Base-by-base conservation (phyloP, 2,888 invertebrate genomes). In the Cheilosia variabilis region DNA sequence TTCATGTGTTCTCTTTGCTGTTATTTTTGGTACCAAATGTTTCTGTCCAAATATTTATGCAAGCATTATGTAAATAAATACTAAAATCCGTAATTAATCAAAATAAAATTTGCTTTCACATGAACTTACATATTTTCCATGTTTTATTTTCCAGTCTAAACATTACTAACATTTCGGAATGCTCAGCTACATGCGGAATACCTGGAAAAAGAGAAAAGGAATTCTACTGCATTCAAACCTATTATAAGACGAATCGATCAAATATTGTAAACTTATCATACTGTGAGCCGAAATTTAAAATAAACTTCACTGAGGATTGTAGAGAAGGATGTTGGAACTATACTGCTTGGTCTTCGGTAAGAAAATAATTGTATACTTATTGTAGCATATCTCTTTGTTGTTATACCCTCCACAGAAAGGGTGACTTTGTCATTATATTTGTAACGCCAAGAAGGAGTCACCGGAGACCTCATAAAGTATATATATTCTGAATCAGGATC, bases 311-410 rank as follows among this genome's bases (percentile, higher is more conserved):
- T 60, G 92, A 92, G 79, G 88, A 90, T 37, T 96, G 96, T 89
- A 92, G 93, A 22, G 96, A 95, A 24, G 93, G 94, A 0, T 96
- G 96, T 90, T 97, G 97, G 97, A 93, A 93, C 31, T 96, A 95
- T 89, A 93, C 94, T 1, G 93, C 94, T n/a, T 97, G 96, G 97
- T 93, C 94, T 41, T 89, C 93, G 92, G 96, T 96, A 91, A 92
- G 88, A 82, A 55, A 17, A 53, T n/a, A 17, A 24, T 7, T 31
- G 4, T 6, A 53, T 31, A 27, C 1, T 1, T 27, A 1, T 27
- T 27, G n/a, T n/a, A n/a, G n/a, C n/a, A n/a, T n/a, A n/a, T n/a
- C 22, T 22, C 1, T 22, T 2, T 1, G 1, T 22, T 22, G 1
- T 1, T 22, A 22, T 22, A 22, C 22, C 22, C 22, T 22, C 22